Conservation (phyloP, 2,797 vertebrate species). For the Geotrypetes seraphini region DNA sequence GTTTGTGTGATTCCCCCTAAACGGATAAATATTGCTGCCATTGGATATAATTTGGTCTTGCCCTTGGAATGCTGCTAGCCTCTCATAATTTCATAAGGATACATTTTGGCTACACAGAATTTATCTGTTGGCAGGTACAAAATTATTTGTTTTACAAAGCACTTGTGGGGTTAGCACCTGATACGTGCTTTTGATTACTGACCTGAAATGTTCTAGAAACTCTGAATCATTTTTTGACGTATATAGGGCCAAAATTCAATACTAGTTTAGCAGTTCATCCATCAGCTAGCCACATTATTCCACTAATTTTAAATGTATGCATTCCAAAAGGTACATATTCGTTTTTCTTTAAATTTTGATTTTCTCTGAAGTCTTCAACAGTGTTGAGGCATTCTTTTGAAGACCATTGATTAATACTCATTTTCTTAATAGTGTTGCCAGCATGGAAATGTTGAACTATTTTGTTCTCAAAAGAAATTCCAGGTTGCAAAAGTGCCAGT, state of each 20-base stretch:
- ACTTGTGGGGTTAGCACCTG: too few species aligned
- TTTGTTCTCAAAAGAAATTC: constrained; percentile 43
- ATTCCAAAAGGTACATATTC: not conserved
- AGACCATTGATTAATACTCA: constrained; percentile 10
- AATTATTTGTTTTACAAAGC: too few species aligned
- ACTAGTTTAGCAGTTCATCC: not conserved
- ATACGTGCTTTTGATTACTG: too few species aligned
- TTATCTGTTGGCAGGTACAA: too few species aligned
- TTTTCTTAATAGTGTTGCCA: constrained; percentile 39
- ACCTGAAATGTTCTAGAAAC: constrained; percentile 23
- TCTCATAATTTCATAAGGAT: too few species aligned
- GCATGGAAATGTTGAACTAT: constrained; percentile 24
- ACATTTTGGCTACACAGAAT: too few species aligned
- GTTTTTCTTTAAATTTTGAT: constrained; percentile 1
- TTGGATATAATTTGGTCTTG: too few species aligned
- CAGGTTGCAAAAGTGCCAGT: constrained; percentile 38
- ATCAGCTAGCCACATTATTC: not conserved
- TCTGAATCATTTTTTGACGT: not conserved
- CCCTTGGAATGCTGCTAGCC: too few species aligned
- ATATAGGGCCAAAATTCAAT: too few species aligned
- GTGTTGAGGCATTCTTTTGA: constrained; percentile 12
- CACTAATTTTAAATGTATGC: not conserved
- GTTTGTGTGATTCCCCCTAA: too few species aligned
- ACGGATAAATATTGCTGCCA: too few species aligned
- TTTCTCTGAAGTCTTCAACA: constrained; percentile 2